Evolutionary conservation across 2,113 vertebrate genomes (phyloP), one percentile per base, ranked within the genome.

Genomic region (Pterocles burchelli): DNA sequence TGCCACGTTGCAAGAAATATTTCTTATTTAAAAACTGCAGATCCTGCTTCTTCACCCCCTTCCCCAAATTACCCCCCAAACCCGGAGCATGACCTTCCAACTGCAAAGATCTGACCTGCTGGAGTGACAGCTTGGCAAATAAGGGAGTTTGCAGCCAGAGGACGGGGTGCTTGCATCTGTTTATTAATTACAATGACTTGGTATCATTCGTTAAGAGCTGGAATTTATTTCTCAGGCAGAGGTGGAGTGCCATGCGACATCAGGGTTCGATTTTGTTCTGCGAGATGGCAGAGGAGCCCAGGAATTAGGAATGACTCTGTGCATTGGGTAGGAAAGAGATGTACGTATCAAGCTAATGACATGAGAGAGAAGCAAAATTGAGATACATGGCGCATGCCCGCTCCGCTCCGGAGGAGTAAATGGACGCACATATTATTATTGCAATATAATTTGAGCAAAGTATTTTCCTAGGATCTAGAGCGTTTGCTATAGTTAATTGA

Each of bases 401-500:
- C 59, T 25, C 65, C 9, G 11, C 75, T 88, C 87, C 34, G 8
- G 11, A 78, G 88, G 67, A 87, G 84, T 48, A 48, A 93, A 91
- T 17, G 89, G 89, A 66, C 20, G 2, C 9, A 7, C 71, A 24
- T 1, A 41, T 84, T 58, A 78, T 95, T 77, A 93, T 88, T 93
- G 94, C 95, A 73, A 84, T 63, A 90, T 91, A 84, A 97, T 93
- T 84, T 55, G 89, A 95, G 91, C 79, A 62, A 80, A 89, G 95
- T n/a, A 8, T 96, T 95, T 95, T 94, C 72, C 93, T 25, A 48
- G 88, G 91, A 95, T 92, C 88, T 43, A 55, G 92, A 96, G 95
- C 91, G 6, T 95, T 97, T 96, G 82, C 89, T 66, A 1, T 9
- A 72, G 87, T 90, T 96, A 96, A 97, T 96, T 96, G 95, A 96